Conservation (phyloP, 2,113 vertebrate genomes). For the Sphyrna mokarran region DNA sequence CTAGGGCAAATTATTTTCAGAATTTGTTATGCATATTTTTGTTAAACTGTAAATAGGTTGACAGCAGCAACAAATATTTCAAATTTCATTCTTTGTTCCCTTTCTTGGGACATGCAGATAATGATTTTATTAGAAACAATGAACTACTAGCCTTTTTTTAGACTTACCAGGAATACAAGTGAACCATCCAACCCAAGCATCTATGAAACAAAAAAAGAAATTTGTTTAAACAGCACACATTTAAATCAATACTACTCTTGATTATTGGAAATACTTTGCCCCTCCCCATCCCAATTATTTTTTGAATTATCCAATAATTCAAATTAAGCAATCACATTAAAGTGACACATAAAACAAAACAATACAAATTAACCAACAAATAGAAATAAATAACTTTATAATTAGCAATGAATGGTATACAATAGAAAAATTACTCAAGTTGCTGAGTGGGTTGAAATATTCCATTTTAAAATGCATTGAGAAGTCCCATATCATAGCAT, state of each 20-base stretch:
- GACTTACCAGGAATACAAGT: slow-evolving; percentile 85
- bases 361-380: not conserved
- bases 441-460: not conserved
- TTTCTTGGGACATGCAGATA: not conserved
- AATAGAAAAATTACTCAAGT: not conserved
- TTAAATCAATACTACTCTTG: not conserved
- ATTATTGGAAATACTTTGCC: not conserved
- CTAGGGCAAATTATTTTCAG: not conserved
- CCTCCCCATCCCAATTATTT: not conserved
- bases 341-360: not conserved
- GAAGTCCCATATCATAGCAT: not conserved
- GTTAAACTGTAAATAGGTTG: slow-evolving; percentile 7
- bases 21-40: not conserved
- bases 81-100: not conserved
- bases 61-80: not conserved
- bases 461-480: not conserved
- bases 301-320: not conserved
- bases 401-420: not conserved
- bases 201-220: slow-evolving; percentile 51
- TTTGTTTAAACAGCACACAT: not conserved
- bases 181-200: slow-evolving; percentile 96
- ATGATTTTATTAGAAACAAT: not conserved
- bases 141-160: slow-evolving; percentile 28
- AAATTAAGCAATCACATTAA: not conserved
- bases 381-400: not conserved